A percentile compares a stretch with the other conserved stretches of the same genome.
These are phyloP conservation scores for Melanchra persicariae DNA, from an alignment of 2,888 invertebrate species.

Conservation along the genomic window DNA sequence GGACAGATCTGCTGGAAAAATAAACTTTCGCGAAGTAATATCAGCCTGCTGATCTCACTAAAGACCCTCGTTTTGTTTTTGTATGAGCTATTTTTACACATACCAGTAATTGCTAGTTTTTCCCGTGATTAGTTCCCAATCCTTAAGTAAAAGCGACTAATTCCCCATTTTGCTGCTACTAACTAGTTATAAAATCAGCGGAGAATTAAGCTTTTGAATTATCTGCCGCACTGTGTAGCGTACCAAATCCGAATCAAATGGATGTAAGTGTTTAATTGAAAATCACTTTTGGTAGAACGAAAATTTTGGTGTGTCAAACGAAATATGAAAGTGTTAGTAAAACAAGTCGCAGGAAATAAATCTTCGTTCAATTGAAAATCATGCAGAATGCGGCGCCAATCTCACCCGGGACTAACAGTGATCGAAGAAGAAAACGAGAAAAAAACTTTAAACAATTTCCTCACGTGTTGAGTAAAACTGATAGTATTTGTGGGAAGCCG, in stretches of 20 bases:
- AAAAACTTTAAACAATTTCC: conserved; percentile 52
- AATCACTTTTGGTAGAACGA: not conserved
- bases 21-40: conserved; percentile 55
- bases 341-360: conserved; percentile 26
- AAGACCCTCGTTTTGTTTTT: conserved; percentile 25
- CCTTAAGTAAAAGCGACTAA: conserved; percentile 29
- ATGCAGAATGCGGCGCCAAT: conserved; percentile 26
- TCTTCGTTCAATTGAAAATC: conserved; percentile 45
- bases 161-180: conserved; percentile 17
- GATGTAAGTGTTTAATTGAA: not conserved
- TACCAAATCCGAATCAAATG: conserved; percentile 3
- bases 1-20: conserved; percentile 29
- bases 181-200: not conserved
- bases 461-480: conserved; percentile 35
- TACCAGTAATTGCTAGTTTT: not conserved
- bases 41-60: conserved; percentile 21
- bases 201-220: conserved; percentile 7
- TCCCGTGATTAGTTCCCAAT: conserved; percentile 9
- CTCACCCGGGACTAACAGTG: conserved; percentile 33
- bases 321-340: conserved; percentile 28
- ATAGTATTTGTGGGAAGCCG: conserved; percentile 37
- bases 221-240: not conserved
- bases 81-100: conserved; percentile 4
- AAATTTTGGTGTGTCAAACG: conserved; percentile 17
- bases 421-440: conserved; percentile 26